Conservation (phyloP, 2,797 vertebrate species). For the Danio kyathit region DNA sequence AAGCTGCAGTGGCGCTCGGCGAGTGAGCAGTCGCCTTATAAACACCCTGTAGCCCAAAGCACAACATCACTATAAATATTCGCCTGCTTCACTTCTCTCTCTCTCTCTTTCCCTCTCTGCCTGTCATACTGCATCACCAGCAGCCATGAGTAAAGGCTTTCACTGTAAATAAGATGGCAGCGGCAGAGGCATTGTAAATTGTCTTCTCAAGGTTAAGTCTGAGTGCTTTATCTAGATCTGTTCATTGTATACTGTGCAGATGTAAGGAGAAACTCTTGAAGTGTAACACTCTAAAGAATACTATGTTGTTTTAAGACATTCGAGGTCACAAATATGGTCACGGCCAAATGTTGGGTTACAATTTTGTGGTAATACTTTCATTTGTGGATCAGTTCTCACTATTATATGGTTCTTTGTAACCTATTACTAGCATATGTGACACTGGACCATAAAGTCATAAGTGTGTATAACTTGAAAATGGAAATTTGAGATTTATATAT, state of each 20-base stretch:
- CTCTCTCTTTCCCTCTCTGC: constrained; percentile 21
- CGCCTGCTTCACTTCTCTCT: constrained; percentile 13
- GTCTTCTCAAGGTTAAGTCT: constrained; percentile 42
- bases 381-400: too few relatives aligned
- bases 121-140: constrained; percentile 36
- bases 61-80: constrained; percentile 59
- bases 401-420: too few relatives aligned
- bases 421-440: too few relatives aligned
- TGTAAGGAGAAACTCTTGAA: constrained; percentile 9
- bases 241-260: neutral
- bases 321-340: too few relatives aligned
- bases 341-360: too few relatives aligned
- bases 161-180: constrained; percentile 34
- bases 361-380: too few relatives aligned
- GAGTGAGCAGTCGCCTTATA: constrained; percentile 55
- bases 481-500: too few relatives aligned
- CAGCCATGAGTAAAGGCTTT: constrained; percentile 48
- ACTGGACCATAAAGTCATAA: too few relatives aligned
- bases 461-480: too few relatives aligned
- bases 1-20: constrained; percentile 26
- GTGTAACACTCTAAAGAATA: neutral
- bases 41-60: constrained; percentile 51
- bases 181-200: constrained; percentile 18
- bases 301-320: too few relatives aligned
- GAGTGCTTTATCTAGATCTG: constrained; percentile 1